phyloP scores from a whole-genome alignment of 2,888 invertebrate species.

The Tridacna crocea region DNA sequence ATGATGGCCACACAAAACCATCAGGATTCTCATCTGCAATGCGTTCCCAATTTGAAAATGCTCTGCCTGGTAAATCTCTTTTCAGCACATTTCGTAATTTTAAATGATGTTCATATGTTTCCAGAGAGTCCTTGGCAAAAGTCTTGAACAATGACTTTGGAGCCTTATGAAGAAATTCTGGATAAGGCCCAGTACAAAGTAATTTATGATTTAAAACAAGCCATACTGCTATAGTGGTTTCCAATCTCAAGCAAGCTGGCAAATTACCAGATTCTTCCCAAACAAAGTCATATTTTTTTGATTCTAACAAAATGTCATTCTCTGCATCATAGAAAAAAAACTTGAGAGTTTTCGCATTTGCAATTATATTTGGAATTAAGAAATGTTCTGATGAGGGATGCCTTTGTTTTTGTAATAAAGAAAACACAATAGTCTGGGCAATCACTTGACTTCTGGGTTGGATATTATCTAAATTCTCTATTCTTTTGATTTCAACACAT shows the following conservation, averaged over 20 bases:
- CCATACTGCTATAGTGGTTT: background rate
- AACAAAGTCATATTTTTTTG: background rate
- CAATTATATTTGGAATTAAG: conserved; percentile 26
- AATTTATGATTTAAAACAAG: conserved; percentile 17
- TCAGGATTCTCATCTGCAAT: background rate
- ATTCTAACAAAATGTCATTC: conserved; percentile 31
- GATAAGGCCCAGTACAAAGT: conserved; percentile 3
- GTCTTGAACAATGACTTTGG: background rate
- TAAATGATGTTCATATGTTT: background rate
- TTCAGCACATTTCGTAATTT: background rate
- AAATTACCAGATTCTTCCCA: background rate
- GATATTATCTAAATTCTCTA: background rate
- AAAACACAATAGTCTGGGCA: conserved; percentile 9
- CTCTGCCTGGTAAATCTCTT: background rate
- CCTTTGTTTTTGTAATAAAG: conserved; percentile 28
- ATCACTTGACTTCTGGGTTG: conserved; percentile 2
- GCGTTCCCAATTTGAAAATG: no score
- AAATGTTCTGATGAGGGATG: conserved; percentile 20
- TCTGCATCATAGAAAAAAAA: conserved; percentile 34
- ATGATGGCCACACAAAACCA: background rate
- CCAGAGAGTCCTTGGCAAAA: background rate
- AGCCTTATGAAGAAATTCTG: background rate
- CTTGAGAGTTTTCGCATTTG: conserved; percentile 5
- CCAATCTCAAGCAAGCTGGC: background rate
- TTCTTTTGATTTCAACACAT: background rate